Evolutionary conservation across 2,888 invertebrate species (phyloP).

Genomic region (Ariolimax columbianus): DNA sequence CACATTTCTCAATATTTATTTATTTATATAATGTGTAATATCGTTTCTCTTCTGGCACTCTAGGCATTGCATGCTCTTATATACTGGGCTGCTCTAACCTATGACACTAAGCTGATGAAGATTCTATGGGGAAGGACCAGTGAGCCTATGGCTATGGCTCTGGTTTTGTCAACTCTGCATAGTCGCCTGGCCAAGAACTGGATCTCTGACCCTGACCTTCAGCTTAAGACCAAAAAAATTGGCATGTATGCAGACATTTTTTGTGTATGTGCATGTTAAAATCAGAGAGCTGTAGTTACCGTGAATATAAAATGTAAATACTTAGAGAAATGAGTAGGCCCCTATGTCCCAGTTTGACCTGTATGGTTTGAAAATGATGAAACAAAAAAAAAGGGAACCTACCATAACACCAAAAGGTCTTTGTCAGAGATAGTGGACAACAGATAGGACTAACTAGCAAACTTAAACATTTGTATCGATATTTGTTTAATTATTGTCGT

Average conservation of each 20-base stretch:
- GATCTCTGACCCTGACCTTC: conserved; percentile 69
- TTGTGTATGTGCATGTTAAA: neutral
- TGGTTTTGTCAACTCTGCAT: conserved; percentile 73
- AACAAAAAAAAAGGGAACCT: too few relatives aligned
- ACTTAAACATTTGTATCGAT: too few relatives aligned
- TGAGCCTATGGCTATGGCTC: conserved; percentile 75
- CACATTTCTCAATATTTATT: neutral
- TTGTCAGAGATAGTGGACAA: too few relatives aligned
- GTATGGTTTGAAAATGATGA: too few relatives aligned
- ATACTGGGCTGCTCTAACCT: conserved; percentile 75
- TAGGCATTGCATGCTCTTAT: conserved; percentile 74
- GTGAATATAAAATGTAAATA: too few relatives aligned
- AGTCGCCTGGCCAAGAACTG: conserved; percentile 65
- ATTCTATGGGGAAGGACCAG: conserved; percentile 75
- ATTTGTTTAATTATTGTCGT: too few relatives aligned
- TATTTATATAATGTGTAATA: neutral
- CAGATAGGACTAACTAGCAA: too few relatives aligned
- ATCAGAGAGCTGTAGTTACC: too few relatives aligned
- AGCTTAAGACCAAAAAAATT: conserved; percentile 67
- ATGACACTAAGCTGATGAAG: conserved; percentile 73
- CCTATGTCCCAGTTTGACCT: too few relatives aligned
- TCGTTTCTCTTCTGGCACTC: neutral
- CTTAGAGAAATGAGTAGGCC: too few relatives aligned
- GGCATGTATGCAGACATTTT: conserved; percentile 61
- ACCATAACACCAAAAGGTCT: too few relatives aligned